Base-by-base conservation (phyloP, 2,797 vertebrate genomes). In the Sebastiscus albofasciatus region DNA sequence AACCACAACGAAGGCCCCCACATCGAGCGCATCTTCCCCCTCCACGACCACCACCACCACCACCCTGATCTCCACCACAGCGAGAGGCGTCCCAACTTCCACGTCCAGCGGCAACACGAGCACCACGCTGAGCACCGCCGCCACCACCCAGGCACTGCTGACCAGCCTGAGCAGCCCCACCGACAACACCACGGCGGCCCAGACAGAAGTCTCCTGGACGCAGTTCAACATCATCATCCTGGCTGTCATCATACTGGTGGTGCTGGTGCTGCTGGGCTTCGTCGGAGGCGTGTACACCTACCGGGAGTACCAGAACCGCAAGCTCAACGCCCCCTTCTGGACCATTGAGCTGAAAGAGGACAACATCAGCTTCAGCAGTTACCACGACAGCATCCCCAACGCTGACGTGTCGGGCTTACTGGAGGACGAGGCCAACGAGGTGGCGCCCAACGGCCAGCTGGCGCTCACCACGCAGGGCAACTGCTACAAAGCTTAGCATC, bases 321-420 rank as follows among this genome's bases (percentile, higher is more conserved):
- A 99, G 89, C 97, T 99, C 16, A 99, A 99, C 0, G 98, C 98
- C 27, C 98, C 98, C 8, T 99, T 99, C 93, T 99, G 98, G 98
- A 99, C 98, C 96, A 99, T 99, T 76, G 98, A 99, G 79, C 96
- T 99, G 79, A 99, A 99, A 79, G 98, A 99, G 93, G 98, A 99
- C 94, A 99, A 99, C 95, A 99, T 99, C 93, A 99, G 98, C 89
- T 99, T 99, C 86, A 99, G 98, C 96, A 99, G 98, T 93, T 99
- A 99, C 94, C 98, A 99, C 0, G 98, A 99, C 93, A 99, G 98
- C 96, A 97, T 99, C 67, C 98, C 98, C 84, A 99, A 99, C 1
- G 98, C 98, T 0, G 98, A 99, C 0, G 97, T 98, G 67, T 98
- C 97, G 0, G 98, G 97, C 74, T 91, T 99, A 74, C 89, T 99